Percentiles rank a stretch among this genome's conserved stretches.
phyloP scores from a whole-genome alignment of 2,888 invertebrate species.

The Oegoconia quadripuncta region DNA sequence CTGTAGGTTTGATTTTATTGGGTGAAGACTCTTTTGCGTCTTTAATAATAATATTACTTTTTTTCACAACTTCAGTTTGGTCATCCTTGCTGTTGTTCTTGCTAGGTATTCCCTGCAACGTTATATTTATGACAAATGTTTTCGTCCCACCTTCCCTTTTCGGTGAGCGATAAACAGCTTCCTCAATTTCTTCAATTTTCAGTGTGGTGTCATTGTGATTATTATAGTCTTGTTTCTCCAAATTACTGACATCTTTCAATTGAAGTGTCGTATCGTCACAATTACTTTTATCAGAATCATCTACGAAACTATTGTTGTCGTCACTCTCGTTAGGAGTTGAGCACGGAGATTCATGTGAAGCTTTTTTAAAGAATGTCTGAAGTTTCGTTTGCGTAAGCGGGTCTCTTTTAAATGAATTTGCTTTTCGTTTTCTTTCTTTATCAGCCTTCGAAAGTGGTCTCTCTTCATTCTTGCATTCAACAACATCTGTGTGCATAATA shows the following conservation, averaged over 20 bases:
- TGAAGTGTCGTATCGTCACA: conserved; percentile 47
- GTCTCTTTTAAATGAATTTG: conserved; percentile 70
- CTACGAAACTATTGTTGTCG: conserved; percentile 45
- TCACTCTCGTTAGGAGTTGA: conserved; percentile 42
- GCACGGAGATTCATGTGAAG: conserved; percentile 39
- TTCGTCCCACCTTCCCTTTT: conserved; percentile 31
- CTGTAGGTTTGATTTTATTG: conserved; percentile 39
- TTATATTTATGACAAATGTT: conserved; percentile 65
- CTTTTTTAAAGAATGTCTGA: conserved; percentile 59
- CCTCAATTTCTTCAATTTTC: conserved; percentile 19
- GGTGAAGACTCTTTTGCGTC: conserved; percentile 24
- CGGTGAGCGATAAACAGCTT: conserved; percentile 15
- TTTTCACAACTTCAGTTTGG: conserved; percentile 11
- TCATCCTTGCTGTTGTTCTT: conserved; percentile 26
- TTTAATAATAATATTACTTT: conserved; percentile 21
- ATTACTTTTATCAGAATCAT: conserved; percentile 39
- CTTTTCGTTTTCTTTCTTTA: conserved; percentile 64
- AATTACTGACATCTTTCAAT: too few species aligned
- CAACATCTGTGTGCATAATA: conserved; percentile 30
- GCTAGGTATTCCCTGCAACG: conserved; percentile 57
- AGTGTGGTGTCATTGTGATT: conserved; percentile 20
- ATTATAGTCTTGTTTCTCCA: conserved; percentile 30
- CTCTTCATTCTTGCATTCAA: conserved; percentile 36
- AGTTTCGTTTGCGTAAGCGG: conserved; percentile 69
- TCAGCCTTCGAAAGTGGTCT: conserved; percentile 62